A percentile compares a stretch with the other conserved stretches of the same genome.
Conservation (phyloP, 2,888 invertebrate species). For the Euspilapteryx auroguttella region DNA sequence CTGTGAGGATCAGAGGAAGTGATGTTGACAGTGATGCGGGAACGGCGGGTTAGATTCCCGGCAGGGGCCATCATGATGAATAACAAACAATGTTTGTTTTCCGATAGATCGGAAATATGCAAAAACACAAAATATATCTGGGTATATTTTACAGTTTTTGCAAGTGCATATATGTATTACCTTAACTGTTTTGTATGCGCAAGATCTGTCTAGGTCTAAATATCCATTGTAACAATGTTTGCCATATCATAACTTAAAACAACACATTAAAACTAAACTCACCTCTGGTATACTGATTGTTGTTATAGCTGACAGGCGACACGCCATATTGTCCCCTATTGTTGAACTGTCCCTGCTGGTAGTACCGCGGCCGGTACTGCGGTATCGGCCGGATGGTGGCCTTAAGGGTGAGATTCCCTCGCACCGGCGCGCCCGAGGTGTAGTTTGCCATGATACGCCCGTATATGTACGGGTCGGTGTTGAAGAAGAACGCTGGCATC, state of each 20-base stretch:
- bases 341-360: conserved; percentile 47
- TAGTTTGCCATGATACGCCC: conserved; percentile 94
- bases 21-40: no score
- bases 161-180: not conserved
- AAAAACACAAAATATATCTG: not conserved
- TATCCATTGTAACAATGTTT: no score
- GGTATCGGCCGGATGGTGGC: conserved; percentile 76
- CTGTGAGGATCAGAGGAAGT: no score
- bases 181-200: no score
- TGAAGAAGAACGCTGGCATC: conserved; percentile 93
- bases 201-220: no score
- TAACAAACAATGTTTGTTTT: no score
- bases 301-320: conserved; percentile 15
- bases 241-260: no score
- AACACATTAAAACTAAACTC: conserved; percentile 6
- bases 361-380: conserved; percentile 50
- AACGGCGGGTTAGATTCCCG: no score
- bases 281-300: conserved; percentile 41
- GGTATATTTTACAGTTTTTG: no score
- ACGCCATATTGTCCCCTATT: conserved; percentile 43
- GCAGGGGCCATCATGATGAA: no score
- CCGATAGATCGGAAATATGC: not conserved
- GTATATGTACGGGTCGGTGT: conserved; percentile 79
- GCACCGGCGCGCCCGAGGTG: conserved; percentile 89
- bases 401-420: conserved; percentile 84